Evolutionary conservation across 2,888 invertebrate species (phyloP).

Genomic region (Melanophora roralis): DNA sequence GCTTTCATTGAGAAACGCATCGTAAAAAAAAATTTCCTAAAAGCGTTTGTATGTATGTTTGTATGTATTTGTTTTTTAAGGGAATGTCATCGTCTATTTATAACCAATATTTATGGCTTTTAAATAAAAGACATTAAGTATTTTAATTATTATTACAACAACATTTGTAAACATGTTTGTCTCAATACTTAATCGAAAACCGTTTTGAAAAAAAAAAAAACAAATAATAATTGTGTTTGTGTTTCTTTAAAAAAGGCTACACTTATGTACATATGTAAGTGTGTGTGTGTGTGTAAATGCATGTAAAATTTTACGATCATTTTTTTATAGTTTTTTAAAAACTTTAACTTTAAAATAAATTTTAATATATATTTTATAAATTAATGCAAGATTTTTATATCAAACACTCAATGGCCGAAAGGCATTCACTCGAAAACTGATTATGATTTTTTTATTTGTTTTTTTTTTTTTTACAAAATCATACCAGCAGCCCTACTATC

Average conservation of each 20-base stretch:
- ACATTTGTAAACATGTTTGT: background rate
- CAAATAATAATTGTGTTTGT: constrained; percentile 40
- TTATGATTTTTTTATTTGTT: background rate
- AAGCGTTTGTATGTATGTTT: no score
- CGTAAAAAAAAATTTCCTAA: constrained; percentile 23
- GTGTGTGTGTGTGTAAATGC: no score
- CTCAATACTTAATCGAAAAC: background rate
- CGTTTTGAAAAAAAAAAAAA: background rate
- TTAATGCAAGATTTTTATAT: constrained; percentile 16
- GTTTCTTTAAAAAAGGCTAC: constrained; percentile 19
- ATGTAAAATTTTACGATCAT: constrained; percentile 36
- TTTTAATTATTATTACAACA: background rate
- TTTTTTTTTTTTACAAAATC: background rate
- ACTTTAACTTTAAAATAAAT: constrained; percentile 48
- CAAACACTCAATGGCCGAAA: background rate
- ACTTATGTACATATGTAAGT: no score
- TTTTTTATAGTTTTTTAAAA: constrained; percentile 34
- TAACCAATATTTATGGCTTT: background rate
- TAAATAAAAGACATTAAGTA: background rate
- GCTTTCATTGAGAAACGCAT: constrained; percentile 14
- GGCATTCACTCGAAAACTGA: background rate
- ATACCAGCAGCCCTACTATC: background rate
- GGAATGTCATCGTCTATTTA: background rate
- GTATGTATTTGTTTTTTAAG: background rate
- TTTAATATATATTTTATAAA: constrained; percentile 29